These are phyloP conservation scores for Drosophila antonietae DNA, from an alignment of 2,888 invertebrate genomes.

Conservation along the genomic window DNA sequence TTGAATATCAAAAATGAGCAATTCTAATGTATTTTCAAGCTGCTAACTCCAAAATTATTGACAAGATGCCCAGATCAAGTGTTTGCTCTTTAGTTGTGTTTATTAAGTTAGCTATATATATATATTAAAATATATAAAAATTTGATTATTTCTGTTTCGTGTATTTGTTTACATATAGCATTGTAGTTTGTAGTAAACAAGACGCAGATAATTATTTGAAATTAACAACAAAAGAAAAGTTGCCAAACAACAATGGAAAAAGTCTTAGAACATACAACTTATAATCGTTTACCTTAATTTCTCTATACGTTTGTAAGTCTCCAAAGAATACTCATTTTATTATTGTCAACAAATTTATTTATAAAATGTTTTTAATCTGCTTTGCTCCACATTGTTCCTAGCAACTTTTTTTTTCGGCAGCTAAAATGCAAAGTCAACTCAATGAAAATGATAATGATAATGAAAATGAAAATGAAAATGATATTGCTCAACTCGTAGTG, in stretches of 20 bases:
- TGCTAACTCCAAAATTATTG: conserved; percentile 40
- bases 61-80: conserved; percentile 10
- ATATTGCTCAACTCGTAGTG: conserved; percentile 75
- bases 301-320: conserved; percentile 37
- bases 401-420: conserved; percentile 67
- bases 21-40: conserved; percentile 70
- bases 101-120: conserved; percentile 61
- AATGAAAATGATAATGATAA: conserved; percentile 33
- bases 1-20: conserved; percentile 77
- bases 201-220: conserved; percentile 32
- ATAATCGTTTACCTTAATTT: conserved; percentile 30
- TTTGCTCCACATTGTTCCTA: conserved; percentile 66
- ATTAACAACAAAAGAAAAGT: conserved; percentile 36
- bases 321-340: conserved; percentile 74
- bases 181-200: conserved; percentile 55
- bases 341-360: conserved; percentile 64
- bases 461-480: conserved; percentile 49
- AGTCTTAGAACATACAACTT: conserved; percentile 17
- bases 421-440: conserved; percentile 62
- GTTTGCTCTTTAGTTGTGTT: conserved; percentile 34
- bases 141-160: conserved; percentile 55
- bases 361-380: conserved; percentile 44
- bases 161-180: conserved; percentile 56
- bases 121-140: conserved; percentile 18
- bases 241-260: conserved; percentile 40